Conservation (phyloP, 2,113 vertebrate species). For the Baryphthengus martii region DNA sequence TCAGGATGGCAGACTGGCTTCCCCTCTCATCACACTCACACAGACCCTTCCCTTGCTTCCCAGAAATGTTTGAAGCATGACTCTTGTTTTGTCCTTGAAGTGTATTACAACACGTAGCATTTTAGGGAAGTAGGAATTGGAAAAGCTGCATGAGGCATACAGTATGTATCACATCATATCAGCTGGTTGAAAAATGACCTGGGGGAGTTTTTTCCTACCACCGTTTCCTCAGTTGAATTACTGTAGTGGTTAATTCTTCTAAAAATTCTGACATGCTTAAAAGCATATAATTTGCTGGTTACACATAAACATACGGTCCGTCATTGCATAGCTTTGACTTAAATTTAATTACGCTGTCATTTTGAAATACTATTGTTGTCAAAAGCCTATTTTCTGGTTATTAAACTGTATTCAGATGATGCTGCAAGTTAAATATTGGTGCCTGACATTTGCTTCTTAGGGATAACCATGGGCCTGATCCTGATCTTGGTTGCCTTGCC, state of each 20-base stretch:
- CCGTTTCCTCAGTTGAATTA: conserved; percentile 6
- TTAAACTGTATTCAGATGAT: conserved; percentile 44
- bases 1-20: neutral
- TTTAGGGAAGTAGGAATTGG: conserved; percentile 13
- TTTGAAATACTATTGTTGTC: conserved; percentile 63
- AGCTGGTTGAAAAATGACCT: conserved; percentile 39
- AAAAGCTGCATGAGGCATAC: neutral
- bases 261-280: conserved; percentile 54
- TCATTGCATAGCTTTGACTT: conserved; percentile 57
- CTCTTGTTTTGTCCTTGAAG: conserved; percentile 2
- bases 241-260: conserved; percentile 54
- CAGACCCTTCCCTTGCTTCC: neutral
- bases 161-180: conserved; percentile 4
- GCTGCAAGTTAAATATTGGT: conserved; percentile 26
- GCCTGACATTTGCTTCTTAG: neutral
- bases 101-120: neutral
- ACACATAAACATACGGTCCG: conserved; percentile 49
- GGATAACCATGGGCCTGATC: neutral
- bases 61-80: neutral
- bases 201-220: neutral
- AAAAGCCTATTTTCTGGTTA: conserved; percentile 65
- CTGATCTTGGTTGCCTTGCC: neutral
- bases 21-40: neutral
- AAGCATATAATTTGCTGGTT: conserved; percentile 66
- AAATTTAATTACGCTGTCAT: conserved; percentile 68